phyloP scores from a whole-genome alignment of 1,140 invertebrate species.

The Atopsyche davidsoni region DNA sequence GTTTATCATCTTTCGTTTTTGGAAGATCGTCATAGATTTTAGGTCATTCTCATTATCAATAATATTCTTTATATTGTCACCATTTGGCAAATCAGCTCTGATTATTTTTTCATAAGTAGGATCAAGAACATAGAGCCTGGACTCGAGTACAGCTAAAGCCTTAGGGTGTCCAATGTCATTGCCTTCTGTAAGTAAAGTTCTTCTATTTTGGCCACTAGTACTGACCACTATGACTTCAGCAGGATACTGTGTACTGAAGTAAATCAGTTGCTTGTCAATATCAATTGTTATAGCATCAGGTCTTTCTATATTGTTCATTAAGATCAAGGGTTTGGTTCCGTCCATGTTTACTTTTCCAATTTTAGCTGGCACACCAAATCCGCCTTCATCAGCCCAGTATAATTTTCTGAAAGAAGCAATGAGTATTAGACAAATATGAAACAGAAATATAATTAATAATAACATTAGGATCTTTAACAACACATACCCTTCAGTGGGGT shows the following conservation, averaged over 20 bases:
- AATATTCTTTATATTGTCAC: constrained; percentile 68
- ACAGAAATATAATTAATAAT: constrained; percentile 12
- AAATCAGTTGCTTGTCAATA: constrained; percentile 74
- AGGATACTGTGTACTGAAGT: constrained; percentile 77
- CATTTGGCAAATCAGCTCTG: constrained; percentile 77
- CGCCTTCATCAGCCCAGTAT: constrained; percentile 95
- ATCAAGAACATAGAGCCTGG: constrained; percentile 83
- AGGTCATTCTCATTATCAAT: constrained; percentile 81
- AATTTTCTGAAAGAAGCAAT: constrained; percentile 58
- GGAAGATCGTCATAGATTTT: constrained; percentile 84
- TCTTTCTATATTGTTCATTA: constrained; percentile 60
- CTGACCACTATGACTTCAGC: constrained; percentile 67
- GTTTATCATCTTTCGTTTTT: constrained; percentile 71
- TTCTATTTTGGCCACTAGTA: constrained; percentile 66
- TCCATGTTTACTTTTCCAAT: constrained; percentile 93
- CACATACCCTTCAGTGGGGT: constrained; percentile 79
- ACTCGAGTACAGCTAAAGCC: constrained; percentile 78
- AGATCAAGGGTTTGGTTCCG: constrained; percentile 68
- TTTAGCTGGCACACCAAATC: constrained; percentile 82
- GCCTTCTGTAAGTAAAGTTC: constrained; percentile 60
- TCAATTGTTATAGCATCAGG: constrained; percentile 84
- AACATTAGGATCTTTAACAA: constrained; percentile 7
- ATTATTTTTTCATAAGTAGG: constrained; percentile 84
- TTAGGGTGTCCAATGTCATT: constrained; percentile 72
- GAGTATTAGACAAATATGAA: constrained; percentile 20